A percentile compares a stretch with the other conserved stretches of the same genome.
phyloP scores from a whole-genome alignment of 2,888 invertebrate genomes.

The Lycophotia porphyrea region DNA sequence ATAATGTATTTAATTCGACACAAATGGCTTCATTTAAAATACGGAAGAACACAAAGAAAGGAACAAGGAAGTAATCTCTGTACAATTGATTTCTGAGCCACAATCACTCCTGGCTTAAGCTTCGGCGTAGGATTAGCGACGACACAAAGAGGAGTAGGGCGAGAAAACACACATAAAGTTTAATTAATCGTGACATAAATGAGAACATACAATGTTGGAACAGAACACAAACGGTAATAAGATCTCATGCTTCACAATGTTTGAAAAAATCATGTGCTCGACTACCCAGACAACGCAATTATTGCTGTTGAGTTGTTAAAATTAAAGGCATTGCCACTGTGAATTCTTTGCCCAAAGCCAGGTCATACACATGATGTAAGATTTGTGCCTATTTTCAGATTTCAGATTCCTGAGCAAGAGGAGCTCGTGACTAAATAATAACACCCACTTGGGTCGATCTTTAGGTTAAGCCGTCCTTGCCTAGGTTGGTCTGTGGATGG shows the following conservation, averaged over 20 bases:
- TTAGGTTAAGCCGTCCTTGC: no score
- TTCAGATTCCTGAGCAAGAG: no score
- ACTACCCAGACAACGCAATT: not conserved
- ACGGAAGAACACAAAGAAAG: not conserved
- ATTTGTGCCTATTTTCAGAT: not conserved
- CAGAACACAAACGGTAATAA: not conserved
- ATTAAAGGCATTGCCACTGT: not conserved
- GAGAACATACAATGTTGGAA: not conserved
- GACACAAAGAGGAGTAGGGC: conserved; percentile 12
- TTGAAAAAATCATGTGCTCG: not conserved
- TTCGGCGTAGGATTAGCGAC: conserved; percentile 10
- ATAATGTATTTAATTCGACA: not conserved
- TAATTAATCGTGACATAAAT: not conserved
- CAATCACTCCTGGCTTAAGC: conserved; percentile 21
- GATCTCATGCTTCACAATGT: not conserved
- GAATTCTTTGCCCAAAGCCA: not conserved
- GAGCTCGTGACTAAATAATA: no score
- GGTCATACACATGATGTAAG: not conserved
- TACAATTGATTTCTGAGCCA: conserved; percentile 33
- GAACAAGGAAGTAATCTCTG: conserved; percentile 5
- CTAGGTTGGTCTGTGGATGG: no score
- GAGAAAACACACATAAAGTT: not conserved
- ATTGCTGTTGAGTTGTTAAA: not conserved
- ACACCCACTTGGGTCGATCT: no score
- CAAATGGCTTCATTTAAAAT: not conserved